Conservation (phyloP, 1,140 invertebrate genomes). For the Cylas formicarius region DNA sequence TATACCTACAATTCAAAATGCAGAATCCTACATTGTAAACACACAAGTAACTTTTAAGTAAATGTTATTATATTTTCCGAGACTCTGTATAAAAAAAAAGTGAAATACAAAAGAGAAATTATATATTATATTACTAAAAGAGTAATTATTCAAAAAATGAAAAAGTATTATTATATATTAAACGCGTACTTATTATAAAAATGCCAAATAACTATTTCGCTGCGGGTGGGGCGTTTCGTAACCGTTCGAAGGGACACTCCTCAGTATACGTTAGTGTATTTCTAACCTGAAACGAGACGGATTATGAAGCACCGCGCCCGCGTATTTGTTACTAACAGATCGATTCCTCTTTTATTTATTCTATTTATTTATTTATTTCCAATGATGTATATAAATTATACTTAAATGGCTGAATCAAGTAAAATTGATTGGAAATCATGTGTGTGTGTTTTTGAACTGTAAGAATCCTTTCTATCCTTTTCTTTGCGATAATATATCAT, state of each 20-base stretch:
- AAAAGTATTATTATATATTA: slow-evolving; percentile 7
- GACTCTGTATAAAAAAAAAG: slow-evolving; percentile 35
- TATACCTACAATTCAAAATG: slow-evolving; percentile 19
- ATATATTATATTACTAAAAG: slow-evolving; percentile 35
- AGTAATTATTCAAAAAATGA: slow-evolving; percentile 32
- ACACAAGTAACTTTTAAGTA: slow-evolving; percentile 37
- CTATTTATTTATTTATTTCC: slow-evolving; percentile 36
- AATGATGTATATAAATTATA: slow-evolving; percentile 40
- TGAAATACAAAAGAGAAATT: slow-evolving; percentile 13
- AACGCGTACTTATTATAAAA: slow-evolving; percentile 21
- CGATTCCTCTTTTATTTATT: slow-evolving; percentile 11
- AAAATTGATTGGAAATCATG: slow-evolving; percentile 33
- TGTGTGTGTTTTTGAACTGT: slow-evolving; percentile 43
- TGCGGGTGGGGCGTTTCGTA: slow-evolving; percentile 17
- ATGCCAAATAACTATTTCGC: slow-evolving; percentile 16
- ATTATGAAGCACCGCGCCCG: neutral
- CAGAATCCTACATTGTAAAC: slow-evolving; percentile 9
- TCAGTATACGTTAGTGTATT: slow-evolving; percentile 31
- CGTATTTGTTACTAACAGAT: neutral
- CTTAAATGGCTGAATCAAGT: slow-evolving; percentile 37
- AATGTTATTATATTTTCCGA: slow-evolving; percentile 42
- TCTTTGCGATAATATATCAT: too few species aligned
- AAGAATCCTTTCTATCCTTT: slow-evolving; percentile 25
- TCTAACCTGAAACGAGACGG: slow-evolving; percentile 20
- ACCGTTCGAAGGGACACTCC: slow-evolving; percentile 21